Evolutionary conservation across 2,113 vertebrate species (phyloP).

Genomic region (Deroptyus accipitrinus): DNA sequence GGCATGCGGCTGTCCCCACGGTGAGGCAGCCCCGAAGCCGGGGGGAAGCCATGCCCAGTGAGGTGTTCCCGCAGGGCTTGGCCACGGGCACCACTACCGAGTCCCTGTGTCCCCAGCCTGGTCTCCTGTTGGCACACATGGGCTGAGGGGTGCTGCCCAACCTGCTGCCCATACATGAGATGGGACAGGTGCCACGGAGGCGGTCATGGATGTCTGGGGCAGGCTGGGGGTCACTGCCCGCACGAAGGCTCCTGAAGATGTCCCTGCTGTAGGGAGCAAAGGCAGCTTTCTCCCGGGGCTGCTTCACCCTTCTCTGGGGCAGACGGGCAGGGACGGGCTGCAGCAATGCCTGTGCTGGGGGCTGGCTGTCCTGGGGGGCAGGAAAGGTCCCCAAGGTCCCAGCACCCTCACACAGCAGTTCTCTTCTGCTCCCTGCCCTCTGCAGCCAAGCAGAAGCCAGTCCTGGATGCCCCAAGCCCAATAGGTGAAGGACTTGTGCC

Average conservation of each 20-base stretch:
- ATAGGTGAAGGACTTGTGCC: not conserved
- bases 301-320: not conserved
- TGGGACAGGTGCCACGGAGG: not conserved
- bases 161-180: fast-evolving
- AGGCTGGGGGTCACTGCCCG: not conserved
- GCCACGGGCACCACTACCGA: fast-evolving
- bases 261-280: not conserved
- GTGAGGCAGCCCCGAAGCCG: fast-evolving
- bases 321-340: not conserved
- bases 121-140: not conserved
- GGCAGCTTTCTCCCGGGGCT: not conserved
- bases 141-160: not conserved
- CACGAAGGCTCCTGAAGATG: not conserved
- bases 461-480: not conserved
- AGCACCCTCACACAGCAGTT: fast-evolving
- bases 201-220: not conserved
- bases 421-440: constrained; percentile 8
- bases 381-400: not conserved
- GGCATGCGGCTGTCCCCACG: fast-evolving
- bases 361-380: not conserved
- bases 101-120: not conserved
- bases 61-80: not conserved
- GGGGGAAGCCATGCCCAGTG: not conserved
- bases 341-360: not conserved
- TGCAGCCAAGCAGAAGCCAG: constrained; percentile 72